Evolutionary conservation across 1,140 invertebrate genomes (phyloP), one percentile per base, ranked within the genome.

Genomic region (Ylistrum balloti): DNA sequence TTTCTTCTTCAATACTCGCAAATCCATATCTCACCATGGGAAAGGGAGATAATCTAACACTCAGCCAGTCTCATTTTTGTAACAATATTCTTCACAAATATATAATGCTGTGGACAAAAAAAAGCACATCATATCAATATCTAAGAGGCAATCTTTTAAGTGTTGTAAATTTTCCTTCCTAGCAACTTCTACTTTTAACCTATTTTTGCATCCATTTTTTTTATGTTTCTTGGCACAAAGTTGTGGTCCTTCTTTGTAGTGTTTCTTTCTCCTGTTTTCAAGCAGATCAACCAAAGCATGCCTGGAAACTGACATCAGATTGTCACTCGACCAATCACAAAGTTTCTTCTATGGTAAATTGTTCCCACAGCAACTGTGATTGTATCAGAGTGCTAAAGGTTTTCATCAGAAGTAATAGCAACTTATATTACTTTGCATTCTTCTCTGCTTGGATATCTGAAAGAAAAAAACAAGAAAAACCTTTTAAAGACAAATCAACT

Each of bases 251-350:
- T 17, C 41, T 45, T 45, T 45, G 41, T 45, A 28, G 56, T n/a
- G 17, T 28, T 28, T n/a, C 22, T 74, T 28, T 74, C 56, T 48
- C 13, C 22, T 74, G 20, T 74, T 28, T 11, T 74, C 2, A 74
- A 28, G 56, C 35, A 28, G 56, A 28, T 9, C 56, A 74, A 74
- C 56, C 56, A 28, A 74, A 28, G 22, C 2, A 74, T 74, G 45
- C 56, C 56, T 28, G 56, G 56, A 74, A 74, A 74, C 56, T 28
- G 56, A 74, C 22, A 74, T 74, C 56, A 74, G 56, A 74, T 3
- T n/a, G n/a, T 74, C 56, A 22, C n/a, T 74, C n/a, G 56, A 74
- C 56, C 56, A 74, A 74, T 74, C 56, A 74, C 56, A 74, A 74
- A 74, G 56, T n/a, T 9, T 74, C 5, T 74, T 74, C 28, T 38